Conservation (phyloP, 2,113 vertebrate species). For the Labrus mixtus region DNA sequence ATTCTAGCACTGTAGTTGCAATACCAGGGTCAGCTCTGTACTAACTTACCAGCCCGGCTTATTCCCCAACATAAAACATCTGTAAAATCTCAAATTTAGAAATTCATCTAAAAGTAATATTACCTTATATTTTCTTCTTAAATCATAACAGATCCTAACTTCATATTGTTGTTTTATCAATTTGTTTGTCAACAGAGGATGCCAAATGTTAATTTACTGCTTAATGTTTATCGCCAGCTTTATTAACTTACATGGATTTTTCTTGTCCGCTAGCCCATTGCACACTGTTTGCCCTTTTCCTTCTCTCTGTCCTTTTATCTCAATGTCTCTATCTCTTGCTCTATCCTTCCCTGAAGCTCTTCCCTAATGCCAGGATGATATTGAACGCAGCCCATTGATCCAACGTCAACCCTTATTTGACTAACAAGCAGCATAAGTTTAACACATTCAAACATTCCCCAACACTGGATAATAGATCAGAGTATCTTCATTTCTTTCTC, state of each 20-base stretch:
- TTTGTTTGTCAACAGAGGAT: background rate
- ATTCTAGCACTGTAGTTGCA: background rate
- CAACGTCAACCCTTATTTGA: constrained; percentile 12
- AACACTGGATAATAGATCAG: background rate
- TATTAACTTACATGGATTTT: constrained; percentile 40
- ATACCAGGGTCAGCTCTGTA: background rate
- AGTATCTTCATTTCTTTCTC: background rate
- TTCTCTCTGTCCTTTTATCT: background rate
- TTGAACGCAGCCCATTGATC: constrained; percentile 14
- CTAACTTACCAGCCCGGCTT: background rate
- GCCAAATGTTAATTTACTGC: constrained; percentile 45
- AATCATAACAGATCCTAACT: background rate
- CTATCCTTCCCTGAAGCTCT: background rate
- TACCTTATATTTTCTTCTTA: background rate
- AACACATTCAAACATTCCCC: background rate
- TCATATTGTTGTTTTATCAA: background rate
- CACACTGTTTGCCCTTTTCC: background rate
- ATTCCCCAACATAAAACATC: background rate
- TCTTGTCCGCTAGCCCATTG: background rate
- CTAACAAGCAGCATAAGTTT: background rate
- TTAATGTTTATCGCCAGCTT: constrained; percentile 32
- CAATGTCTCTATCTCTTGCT: background rate
- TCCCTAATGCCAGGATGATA: background rate
- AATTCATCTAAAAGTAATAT: background rate
- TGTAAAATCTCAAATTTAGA: background rate